Evolutionary conservation across 2,113 vertebrate species (phyloP), one percentile per base, ranked within the genome.

Genomic region (Takifugu bimaculatus): DNA sequence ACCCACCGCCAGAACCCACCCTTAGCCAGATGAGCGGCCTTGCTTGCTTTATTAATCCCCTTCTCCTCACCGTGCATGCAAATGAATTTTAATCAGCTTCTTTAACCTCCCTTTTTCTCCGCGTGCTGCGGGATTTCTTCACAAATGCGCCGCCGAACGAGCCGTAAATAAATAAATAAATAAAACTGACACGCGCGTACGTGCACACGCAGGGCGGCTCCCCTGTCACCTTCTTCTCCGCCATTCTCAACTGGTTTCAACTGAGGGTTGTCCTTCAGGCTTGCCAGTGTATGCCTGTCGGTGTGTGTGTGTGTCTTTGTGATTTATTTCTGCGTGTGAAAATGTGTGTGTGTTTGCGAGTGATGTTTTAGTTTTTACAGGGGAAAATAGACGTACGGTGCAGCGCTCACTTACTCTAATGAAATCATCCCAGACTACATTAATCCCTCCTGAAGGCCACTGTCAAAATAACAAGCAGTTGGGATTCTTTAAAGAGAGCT

Each of bases 81-180:
- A 70, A 86, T 85, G 81, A 87, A 87, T 89, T 86, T 89, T 89
- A 90, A 91, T 90, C 79, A 89, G 85, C 88, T 88, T 91, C 81
- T 79, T 84, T 85, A 85, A 86, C 81, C 85, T 76, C 80, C 74
- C 77, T 77, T 65, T 72, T 68, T 69, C 61, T 48, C 61, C 58
- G 75, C 50, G 64, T 87, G 78, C 80, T 74, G 79, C 74, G 68
- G 85, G 79, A 88, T 88, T 86, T 88, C 79, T 86, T 81, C 71
- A 80, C 70, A 81, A 85, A 82, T 20, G 52, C 82, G 74, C 81
- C n/a, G 58, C 54, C 13, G 44, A 3, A 5, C 12, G 44, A 50
- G 42, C 1, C 12, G 62, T 43, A 13, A 55, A 42, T 60, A 50
- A 45, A 61, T 32, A 48, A 20, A 10, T 11, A 28, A 6, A 32